A percentile compares a stretch with the other conserved stretches of the same genome.
Evolutionary conservation across 2,113 vertebrate genomes (phyloP).

Genomic region (Ailuropoda melanoleuca): DNA sequence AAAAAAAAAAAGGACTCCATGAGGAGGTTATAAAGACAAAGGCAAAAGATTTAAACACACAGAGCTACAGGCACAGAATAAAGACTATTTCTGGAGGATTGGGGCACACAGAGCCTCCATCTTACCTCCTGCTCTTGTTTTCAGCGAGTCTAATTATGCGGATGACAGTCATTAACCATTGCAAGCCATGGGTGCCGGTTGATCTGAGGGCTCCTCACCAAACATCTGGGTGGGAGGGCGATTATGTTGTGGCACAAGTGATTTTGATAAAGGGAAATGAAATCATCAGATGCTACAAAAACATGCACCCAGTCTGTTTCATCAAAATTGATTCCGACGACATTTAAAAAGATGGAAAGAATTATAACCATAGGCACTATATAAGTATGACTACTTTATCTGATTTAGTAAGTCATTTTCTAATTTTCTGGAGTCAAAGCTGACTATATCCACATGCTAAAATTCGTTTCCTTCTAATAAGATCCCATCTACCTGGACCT

Average conservation of each 20-base stretch:
- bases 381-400: neutral
- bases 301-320: neutral
- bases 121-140: neutral
- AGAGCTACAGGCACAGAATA: neutral
- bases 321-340: neutral
- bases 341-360: neutral
- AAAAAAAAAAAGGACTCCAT: neutral
- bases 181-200: neutral
- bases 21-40: slow-evolving; percentile 29
- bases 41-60: neutral
- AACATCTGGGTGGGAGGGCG: neutral
- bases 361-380: neutral
- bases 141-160: slow-evolving; percentile 17
- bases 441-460: neutral
- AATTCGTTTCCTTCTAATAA: neutral
- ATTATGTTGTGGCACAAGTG: neutral
- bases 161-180: neutral
- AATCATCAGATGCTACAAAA: neutral
- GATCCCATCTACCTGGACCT: neutral
- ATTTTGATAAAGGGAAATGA: slow-evolving; percentile 28
- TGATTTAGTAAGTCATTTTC: neutral
- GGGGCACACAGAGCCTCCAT: neutral
- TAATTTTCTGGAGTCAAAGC: neutral
- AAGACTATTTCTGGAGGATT: neutral
- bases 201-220: neutral